Percentiles rank a stretch among this genome's conserved stretches.
Conservation (phyloP, 1,140 invertebrate genomes). For the Diabrotica virgifera region DNA sequence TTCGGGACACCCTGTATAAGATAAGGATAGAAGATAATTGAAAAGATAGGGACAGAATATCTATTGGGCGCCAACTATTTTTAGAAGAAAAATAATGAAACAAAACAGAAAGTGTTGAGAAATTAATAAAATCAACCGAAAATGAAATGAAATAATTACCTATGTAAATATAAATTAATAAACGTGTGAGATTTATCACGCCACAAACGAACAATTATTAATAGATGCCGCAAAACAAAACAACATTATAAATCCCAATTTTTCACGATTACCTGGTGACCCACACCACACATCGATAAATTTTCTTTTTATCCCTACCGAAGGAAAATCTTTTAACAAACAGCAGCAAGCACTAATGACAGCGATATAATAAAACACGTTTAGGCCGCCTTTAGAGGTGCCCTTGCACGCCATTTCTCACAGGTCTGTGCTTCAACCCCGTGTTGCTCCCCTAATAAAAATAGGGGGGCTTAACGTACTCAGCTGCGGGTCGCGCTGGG, state of each 20-base stretch:
- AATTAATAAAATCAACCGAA: no score
- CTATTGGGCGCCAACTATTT: no score
- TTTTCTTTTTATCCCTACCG: neutral
- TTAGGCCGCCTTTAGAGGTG: neutral
- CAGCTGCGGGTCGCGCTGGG: conserved; percentile 11
- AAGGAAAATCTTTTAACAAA: neutral
- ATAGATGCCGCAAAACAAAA: no score
- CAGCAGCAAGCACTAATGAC: conserved; percentile 8
- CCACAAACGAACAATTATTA: no score
- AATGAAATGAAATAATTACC: no score
- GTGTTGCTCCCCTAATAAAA: conserved; percentile 7
- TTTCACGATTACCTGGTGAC: neutral
- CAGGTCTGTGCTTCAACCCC: neutral
- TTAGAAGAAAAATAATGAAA: no score
- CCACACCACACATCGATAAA: neutral
- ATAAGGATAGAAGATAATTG: no score
- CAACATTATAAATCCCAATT: neutral
- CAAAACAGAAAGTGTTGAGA: no score
- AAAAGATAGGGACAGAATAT: no score
- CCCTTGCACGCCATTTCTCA: conserved; percentile 6
- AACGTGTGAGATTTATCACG: no score
- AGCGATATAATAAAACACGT: conserved; percentile 12
- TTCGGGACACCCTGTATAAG: no score
- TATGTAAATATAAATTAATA: no score
- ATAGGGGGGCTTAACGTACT: conserved; percentile 13